These are phyloP conservation scores for Thaumetopoea pityocampa DNA, from an alignment of 1,140 invertebrate genomes.

Conservation along the genomic window DNA sequence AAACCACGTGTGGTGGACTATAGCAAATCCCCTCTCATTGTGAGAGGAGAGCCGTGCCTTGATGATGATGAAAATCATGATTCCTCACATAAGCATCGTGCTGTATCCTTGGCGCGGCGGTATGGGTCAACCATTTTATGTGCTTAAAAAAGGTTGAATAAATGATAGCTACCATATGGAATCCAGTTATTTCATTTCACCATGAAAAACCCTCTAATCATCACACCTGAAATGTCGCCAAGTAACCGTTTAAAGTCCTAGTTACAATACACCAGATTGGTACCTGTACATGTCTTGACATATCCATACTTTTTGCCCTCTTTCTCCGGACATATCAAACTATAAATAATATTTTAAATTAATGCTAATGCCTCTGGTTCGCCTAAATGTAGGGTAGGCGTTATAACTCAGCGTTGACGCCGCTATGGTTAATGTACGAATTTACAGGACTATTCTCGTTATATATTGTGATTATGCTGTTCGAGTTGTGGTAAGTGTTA, in stretches of 20 bases:
- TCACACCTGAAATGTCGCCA: no score
- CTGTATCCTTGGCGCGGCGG: no score
- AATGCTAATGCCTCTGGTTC: conserved; percentile 36
- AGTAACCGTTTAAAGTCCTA: background rate
- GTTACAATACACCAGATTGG: background rate
- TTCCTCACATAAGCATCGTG: no score
- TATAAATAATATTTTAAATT: conserved; percentile 51
- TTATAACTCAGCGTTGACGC: conserved; percentile 32
- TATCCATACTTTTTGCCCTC: conserved; percentile 14
- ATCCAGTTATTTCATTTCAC: no score
- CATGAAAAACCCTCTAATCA: no score
- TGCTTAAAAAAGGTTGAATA: no score
- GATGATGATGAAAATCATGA: no score
- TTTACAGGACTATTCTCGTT: conserved; percentile 22
- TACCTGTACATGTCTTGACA: background rate
- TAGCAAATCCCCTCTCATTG: no score
- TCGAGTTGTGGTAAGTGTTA: conserved; percentile 27
- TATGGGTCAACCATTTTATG: no score
- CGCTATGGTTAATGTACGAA: conserved; percentile 33
- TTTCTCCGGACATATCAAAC: conserved; percentile 27
- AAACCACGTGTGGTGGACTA: no score
- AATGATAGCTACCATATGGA: no score
- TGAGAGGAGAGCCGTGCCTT: no score
- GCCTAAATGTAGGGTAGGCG: conserved; percentile 30
- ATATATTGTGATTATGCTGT: conserved; percentile 37